Evolutionary conservation across 1,140 invertebrate genomes (phyloP).

Genomic region (Lasioglossum albipes): DNA sequence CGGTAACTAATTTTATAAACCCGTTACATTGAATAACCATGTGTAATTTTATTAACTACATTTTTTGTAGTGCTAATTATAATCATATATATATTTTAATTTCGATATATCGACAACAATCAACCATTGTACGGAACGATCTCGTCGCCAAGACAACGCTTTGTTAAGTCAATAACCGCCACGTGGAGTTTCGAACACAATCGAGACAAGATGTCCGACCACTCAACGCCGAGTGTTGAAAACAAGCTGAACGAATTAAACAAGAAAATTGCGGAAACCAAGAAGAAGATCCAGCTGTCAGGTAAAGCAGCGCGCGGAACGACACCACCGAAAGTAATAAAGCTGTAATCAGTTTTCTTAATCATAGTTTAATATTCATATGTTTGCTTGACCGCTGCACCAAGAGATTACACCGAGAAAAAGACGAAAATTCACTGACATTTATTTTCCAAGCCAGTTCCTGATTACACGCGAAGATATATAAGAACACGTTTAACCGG

Average conservation of each 20-base stretch:
- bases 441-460: slow-evolving; percentile 49
- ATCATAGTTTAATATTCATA: slow-evolving; percentile 42
- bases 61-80: too few relatives aligned
- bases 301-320: slow-evolving; percentile 77
- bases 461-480: slow-evolving; percentile 53
- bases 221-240: slow-evolving; percentile 68
- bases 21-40: too few relatives aligned
- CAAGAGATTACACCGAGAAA: background rate
- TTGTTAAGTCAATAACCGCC: slow-evolving; percentile 66
- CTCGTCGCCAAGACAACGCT: slow-evolving; percentile 47
- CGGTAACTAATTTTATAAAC: background rate
- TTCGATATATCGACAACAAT: too few relatives aligned
- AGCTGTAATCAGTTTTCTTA: slow-evolving; percentile 16
- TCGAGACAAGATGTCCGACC: slow-evolving; percentile 66
- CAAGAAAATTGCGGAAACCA: slow-evolving; percentile 88
- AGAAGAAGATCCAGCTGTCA: slow-evolving; percentile 90
- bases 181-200: slow-evolving; percentile 5
- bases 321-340: background rate
- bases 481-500: slow-evolving; percentile 57
- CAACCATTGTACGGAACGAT: background rate
- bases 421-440: slow-evolving; percentile 45
- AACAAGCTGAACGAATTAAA: slow-evolving; percentile 84
- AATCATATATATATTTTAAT: too few relatives aligned
- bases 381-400: slow-evolving; percentile 17
- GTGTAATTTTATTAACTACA: too few relatives aligned